A percentile compares a stretch with the other conserved stretches of the same genome.
phyloP scores from a whole-genome alignment of 1,140 invertebrate genomes.

The Araneus ventricosus region DNA sequence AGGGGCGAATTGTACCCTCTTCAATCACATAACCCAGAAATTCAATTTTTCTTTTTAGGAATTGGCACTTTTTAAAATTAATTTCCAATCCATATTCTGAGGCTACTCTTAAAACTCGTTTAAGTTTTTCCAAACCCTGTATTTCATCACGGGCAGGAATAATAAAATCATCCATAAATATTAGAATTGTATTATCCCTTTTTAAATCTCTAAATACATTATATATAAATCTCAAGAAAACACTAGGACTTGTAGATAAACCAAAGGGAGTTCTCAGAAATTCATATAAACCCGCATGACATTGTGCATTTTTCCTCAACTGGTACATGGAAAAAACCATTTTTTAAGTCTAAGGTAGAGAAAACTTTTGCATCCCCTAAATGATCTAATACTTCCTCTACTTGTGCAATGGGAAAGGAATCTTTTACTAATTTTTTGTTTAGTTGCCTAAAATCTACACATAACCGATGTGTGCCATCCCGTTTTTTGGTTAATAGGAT shows the following conservation, averaged over 20 bases:
- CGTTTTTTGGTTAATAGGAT: neutral
- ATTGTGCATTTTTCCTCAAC: constrained; percentile 4
- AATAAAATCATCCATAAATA: constrained; percentile 78
- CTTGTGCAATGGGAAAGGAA: neutral
- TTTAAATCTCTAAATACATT: constrained; percentile 73
- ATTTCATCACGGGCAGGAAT: constrained; percentile 27
- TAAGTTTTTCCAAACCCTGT: constrained; percentile 53
- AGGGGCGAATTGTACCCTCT: neutral
- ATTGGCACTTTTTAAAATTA: constrained; percentile 51
- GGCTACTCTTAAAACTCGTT: constrained; percentile 22
- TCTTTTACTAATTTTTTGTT: constrained; percentile 22
- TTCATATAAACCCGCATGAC: constrained; percentile 27
- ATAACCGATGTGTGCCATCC: neutral
- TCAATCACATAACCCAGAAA: neutral
- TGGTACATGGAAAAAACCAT: constrained; percentile 3
- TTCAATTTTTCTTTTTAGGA: constrained; percentile 38
- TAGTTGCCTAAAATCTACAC: neutral
- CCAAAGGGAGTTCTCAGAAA: constrained; percentile 47
- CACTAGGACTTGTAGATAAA: constrained; percentile 26
- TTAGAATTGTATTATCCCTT: constrained; percentile 34
- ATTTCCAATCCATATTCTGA: constrained; percentile 30
- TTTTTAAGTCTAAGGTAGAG: neutral
- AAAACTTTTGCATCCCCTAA: neutral
- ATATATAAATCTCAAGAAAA: constrained; percentile 77
- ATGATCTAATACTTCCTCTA: constrained; percentile 4